Evolutionary conservation across 1,140 invertebrate genomes (phyloP).

Genomic region (Drosophila navojoa): DNA sequence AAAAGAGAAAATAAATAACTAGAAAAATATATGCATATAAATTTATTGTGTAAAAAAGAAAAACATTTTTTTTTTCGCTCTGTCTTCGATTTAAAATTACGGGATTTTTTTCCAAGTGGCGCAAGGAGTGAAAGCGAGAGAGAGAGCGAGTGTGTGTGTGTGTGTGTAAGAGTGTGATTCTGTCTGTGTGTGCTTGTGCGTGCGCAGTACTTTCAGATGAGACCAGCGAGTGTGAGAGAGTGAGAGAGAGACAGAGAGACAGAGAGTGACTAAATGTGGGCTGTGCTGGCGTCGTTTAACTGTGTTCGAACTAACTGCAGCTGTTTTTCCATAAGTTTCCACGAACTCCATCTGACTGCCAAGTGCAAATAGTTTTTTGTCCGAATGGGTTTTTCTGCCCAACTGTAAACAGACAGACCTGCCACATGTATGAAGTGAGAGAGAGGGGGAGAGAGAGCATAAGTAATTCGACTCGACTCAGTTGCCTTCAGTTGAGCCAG

Average conservation of each 20-base stretch:
- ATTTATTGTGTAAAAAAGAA: slow-evolving; percentile 49
- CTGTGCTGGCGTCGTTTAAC: slow-evolving; percentile 5
- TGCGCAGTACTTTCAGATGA: slow-evolving; percentile 33
- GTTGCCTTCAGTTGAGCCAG: background rate
- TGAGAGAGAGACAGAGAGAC: background rate
- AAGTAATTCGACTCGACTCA: background rate
- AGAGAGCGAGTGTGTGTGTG: background rate
- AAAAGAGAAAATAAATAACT: slow-evolving; percentile 13
- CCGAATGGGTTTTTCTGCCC: background rate
- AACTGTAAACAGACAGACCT: background rate
- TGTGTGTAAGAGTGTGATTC: background rate
- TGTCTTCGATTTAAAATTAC: slow-evolving; percentile 30
- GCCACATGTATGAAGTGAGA: background rate
- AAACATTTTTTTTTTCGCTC: slow-evolving; percentile 14
- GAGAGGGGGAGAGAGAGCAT: background rate
- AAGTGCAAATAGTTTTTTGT: background rate
- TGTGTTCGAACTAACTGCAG: slow-evolving; percentile 26
- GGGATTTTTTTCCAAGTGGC: slow-evolving; percentile 16
- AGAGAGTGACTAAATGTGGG: slow-evolving; percentile 14
- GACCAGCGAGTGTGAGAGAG: slow-evolving; percentile 4
- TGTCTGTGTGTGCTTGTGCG: slow-evolving; percentile 22
- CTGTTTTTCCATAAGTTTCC: slow-evolving; percentile 23
- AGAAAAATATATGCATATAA: slow-evolving; percentile 3
- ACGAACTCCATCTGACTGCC: background rate
- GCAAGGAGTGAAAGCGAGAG: slow-evolving; percentile 13